Evolutionary conservation across 1,140 invertebrate species (phyloP), one percentile per base, ranked within the genome.

Genomic region (Listronotus oregonensis): DNA sequence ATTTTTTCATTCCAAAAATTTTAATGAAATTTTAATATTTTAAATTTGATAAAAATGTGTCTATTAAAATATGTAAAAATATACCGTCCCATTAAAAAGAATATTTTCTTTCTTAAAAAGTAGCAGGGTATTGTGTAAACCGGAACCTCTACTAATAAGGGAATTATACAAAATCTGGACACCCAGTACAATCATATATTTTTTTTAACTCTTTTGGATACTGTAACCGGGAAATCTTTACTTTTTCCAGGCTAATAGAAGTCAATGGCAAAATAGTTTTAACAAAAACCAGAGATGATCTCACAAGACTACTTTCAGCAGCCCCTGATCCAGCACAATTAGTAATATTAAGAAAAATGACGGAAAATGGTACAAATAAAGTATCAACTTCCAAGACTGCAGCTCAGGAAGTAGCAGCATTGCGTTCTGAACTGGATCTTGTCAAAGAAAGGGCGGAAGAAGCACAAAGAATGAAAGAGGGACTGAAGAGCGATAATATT

Each of bases 221-320:
- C n/a, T n/a, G n/a, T n/a, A n/a, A n/a, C n/a, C n/a, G n/a, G n/a
- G n/a, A n/a, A n/a, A n/a, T n/a, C n/a, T n/a, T n/a, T n/a, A n/a
- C 5, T 51, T 66, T 58, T 77, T 74, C 10, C 79, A 92, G 92
- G 71, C 83, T 95, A 60, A 75, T 95, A 65, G 93, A 95, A 79
- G 88, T 94, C 42, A 94, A 95, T 74, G 92, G 92, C 11, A 90
- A 90, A 63, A 73, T 88, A 5, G 86, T 92, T 5, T 79, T 92
- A 5, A 85, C 84, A 49, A 87, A 86, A 67, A 85, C 82, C 43
- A 84, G 86, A 67, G 89, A 89, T 43, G 90, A 92, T 68, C 75
- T 92, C 37, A 81, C 82, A 10, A 82, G 87, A 32, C 81, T 89
- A n/a, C 71, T 88, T n/a, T 81, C 81, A 43, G 73, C 84, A 82